Evolutionary conservation across 2,797 vertebrate species (phyloP), one percentile per base, ranked within the genome.

Genomic region (Clarias pachynema): DNA sequence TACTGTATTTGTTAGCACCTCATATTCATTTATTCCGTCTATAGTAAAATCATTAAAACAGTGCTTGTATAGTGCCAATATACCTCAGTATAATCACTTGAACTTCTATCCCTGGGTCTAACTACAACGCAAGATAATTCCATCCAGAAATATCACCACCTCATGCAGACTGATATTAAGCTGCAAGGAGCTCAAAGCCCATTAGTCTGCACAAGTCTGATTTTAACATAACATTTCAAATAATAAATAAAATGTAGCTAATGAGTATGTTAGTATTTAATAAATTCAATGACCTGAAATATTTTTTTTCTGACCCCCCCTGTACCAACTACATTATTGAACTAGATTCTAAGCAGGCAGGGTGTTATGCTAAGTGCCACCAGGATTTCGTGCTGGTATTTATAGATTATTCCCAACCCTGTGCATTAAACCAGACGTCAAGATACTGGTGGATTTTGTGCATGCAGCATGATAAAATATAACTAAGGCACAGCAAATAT

Each of bases 401-500:
- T 78, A 78, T 57, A 77, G 26, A 53, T 34, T 63, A 66, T 34
- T 66, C 40, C 40, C n/a, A 49, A 34, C 63, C 37, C 56, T 74
- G 69, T 74, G 59, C 70, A 63, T 53, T 75, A 56, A 81, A 37
- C 74, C 72, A 63, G 40, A 74, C 34, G 68, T 79, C 24, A 26
- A 40, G 60, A 81, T 78, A 72, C 68, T 63, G 79, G 62, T 56
- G 34, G 31, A 37, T 66, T 70, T 81, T 79, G 68, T 85, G 87
- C 87, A 87, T 87, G 89, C 24, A 84, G 89, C 89, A 87, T 89
- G 85, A 79, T 3, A 14, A 75, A 80, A 49, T 81, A 85, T 29
- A 80, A 81, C 49, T n/a, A n/a, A 24, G 26, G 49, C 65, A 59
- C 66, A 34, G 12, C 20, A 57, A 69, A 31, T 81, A 68, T 29